Evolutionary conservation across 2,888 invertebrate species (phyloP).

Genomic region (Seladonia tumulorum): DNA sequence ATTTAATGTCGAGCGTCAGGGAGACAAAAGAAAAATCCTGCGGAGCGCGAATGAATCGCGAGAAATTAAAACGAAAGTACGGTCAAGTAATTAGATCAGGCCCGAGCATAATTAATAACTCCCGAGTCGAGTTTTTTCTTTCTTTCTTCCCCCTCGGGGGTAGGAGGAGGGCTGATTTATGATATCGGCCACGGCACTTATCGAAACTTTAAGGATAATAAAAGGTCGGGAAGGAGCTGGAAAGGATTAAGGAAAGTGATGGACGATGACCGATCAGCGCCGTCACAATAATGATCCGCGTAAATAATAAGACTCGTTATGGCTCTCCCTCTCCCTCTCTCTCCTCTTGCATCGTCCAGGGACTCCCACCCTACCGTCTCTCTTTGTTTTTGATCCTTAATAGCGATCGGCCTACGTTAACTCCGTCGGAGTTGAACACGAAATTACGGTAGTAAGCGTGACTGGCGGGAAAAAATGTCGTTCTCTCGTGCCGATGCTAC

Average conservation of each 20-base stretch:
- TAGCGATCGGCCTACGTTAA: constrained; percentile 40
- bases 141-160: constrained; percentile 45
- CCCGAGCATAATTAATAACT: constrained; percentile 57
- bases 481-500: constrained; percentile 3
- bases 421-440: constrained; percentile 8
- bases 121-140: constrained; percentile 57
- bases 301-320: constrained; percentile 76
- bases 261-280: constrained; percentile 82
- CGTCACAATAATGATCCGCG: constrained; percentile 83
- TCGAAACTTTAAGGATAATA: constrained; percentile 79
- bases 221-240: constrained; percentile 73
- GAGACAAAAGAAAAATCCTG: background rate
- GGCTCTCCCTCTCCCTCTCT: constrained; percentile 2
- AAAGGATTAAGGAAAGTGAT: constrained; percentile 77
- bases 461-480: constrained; percentile 4
- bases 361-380: constrained; percentile 9
- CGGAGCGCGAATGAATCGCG: background rate
- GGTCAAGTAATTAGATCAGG: constrained; percentile 56
- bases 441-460: constrained; percentile 36
- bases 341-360: background rate
- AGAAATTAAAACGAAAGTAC: constrained; percentile 17
- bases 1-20: background rate
- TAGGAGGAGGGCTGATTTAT: constrained; percentile 75
- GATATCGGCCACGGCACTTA: constrained; percentile 80
- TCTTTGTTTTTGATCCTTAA: constrained; percentile 56